phyloP scores from a whole-genome alignment of 2,888 invertebrate species.

The Thereva unica region DNA sequence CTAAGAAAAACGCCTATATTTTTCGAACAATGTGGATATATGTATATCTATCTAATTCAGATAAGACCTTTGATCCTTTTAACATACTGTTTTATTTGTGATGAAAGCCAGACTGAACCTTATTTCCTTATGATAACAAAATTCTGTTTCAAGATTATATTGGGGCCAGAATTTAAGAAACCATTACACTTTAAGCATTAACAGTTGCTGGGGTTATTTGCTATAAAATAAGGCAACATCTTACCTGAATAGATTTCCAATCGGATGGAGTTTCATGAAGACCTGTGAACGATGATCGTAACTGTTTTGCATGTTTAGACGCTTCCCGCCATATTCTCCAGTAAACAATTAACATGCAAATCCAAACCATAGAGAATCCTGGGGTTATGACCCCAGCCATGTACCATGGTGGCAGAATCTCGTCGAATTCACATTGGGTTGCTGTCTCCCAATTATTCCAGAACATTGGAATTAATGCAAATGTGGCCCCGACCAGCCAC shows the following conservation, averaged over 20 bases:
- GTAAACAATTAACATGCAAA: conserved; percentile 75
- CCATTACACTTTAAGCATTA: no score
- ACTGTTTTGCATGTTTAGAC: conserved; percentile 69
- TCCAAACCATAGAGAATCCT: conserved; percentile 73
- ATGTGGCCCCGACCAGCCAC: conserved; percentile 69
- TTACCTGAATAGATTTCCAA: conserved; percentile 77
- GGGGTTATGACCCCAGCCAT: conserved; percentile 66
- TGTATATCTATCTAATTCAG: no score
- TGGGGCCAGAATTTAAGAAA: no score
- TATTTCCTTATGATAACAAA: no score
- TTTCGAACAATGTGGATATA: no score
- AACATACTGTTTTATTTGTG: no score
- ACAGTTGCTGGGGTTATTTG: no score
- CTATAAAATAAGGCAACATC: conserved; percentile 19
- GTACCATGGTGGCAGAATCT: conserved; percentile 62
- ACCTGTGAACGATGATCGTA: conserved; percentile 65
- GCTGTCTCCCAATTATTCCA: conserved; percentile 76
- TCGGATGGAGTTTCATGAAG: conserved; percentile 65
- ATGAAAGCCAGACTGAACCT: no score
- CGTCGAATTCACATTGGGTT: conserved; percentile 69
- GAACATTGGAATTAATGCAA: conserved; percentile 73
- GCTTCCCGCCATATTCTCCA: conserved; percentile 80
- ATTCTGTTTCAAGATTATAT: no score
- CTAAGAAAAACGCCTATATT: no score
- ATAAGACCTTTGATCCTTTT: no score